phyloP scores from a whole-genome alignment of 2,797 vertebrate genomes.

The Hafferia zeledoni region DNA sequence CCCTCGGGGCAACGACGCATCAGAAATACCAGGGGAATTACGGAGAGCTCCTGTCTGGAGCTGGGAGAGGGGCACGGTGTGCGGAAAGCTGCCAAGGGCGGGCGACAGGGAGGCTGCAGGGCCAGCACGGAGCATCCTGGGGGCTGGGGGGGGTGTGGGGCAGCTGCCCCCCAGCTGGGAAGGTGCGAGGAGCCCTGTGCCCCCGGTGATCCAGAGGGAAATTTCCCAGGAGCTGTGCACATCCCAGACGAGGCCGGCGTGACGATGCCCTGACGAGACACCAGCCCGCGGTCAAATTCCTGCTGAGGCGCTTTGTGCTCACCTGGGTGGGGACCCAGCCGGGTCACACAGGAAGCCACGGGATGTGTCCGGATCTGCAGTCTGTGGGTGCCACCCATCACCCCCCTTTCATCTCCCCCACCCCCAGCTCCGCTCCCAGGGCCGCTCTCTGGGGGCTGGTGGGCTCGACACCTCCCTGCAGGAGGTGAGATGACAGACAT shows the following conservation, averaged over 20 bases:
- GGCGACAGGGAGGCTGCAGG: fast-evolving
- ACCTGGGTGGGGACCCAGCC: not conserved
- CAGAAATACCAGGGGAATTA: not conserved
- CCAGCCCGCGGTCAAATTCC: conserved; percentile 32
- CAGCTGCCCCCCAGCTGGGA: not conserved
- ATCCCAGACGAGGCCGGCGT: not conserved
- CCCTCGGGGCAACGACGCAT: not conserved
- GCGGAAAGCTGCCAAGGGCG: not conserved
- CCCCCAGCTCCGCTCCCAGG: not conserved
- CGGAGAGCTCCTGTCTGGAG: not conserved
- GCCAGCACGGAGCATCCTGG: fast-evolving
- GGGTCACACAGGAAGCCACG: not conserved
- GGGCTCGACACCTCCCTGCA: not conserved
- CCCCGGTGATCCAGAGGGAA: not conserved
- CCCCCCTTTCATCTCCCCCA: conserved; percentile 16
- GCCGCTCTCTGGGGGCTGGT: not conserved
- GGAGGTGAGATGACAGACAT: not conserved
- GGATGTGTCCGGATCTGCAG: not conserved
- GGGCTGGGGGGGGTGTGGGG: not conserved
- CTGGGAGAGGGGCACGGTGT: fast-evolving
- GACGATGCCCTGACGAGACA: conserved; percentile 40
- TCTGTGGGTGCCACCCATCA: not conserved
- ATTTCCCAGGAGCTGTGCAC: not conserved
- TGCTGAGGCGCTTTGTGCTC: not conserved
- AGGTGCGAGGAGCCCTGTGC: not conserved